Percentiles rank a stretch among this genome's conserved stretches.
These are phyloP conservation scores for Ivindomyrus marchei DNA, from an alignment of 2,113 vertebrate species.

Conservation along the genomic window DNA sequence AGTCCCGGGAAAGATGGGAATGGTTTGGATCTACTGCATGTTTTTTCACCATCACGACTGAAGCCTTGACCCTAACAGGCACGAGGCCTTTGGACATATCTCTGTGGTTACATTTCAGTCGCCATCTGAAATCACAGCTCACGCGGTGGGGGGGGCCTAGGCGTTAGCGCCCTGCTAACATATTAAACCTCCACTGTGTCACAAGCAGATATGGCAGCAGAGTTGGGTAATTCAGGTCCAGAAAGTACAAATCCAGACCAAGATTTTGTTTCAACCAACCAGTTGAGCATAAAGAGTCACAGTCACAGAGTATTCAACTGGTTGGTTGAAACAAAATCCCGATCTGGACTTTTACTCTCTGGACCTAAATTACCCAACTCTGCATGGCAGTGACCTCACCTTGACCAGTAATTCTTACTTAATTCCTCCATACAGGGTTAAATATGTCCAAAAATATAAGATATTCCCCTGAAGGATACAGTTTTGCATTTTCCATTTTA, in stretches of 20 bases:
- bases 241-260: too few species aligned
- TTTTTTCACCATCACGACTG: not conserved
- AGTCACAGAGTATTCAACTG: too few species aligned
- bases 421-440: too few species aligned
- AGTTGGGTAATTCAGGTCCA: too few species aligned
- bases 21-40: not conserved
- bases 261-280: too few species aligned
- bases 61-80: not conserved
- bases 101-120: too few species aligned
- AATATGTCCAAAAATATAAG: not conserved
- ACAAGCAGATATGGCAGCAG: not conserved
- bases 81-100: not conserved
- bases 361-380: too few species aligned
- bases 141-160: slow-evolving; percentile 17
- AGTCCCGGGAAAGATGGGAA: not conserved
- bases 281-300: too few species aligned
- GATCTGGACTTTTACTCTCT: too few species aligned
- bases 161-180: slow-evolving; percentile 50
- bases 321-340: too few species aligned
- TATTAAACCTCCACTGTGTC: slow-evolving; percentile 39
- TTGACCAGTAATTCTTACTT: not conserved
- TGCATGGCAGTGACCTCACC: not conserved
- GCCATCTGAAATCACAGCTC: not conserved
- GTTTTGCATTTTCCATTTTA: not conserved
- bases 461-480: not conserved